Evolutionary conservation across 2,888 invertebrate species (phyloP).

Genomic region (Leptinotarsa haldemani): DNA sequence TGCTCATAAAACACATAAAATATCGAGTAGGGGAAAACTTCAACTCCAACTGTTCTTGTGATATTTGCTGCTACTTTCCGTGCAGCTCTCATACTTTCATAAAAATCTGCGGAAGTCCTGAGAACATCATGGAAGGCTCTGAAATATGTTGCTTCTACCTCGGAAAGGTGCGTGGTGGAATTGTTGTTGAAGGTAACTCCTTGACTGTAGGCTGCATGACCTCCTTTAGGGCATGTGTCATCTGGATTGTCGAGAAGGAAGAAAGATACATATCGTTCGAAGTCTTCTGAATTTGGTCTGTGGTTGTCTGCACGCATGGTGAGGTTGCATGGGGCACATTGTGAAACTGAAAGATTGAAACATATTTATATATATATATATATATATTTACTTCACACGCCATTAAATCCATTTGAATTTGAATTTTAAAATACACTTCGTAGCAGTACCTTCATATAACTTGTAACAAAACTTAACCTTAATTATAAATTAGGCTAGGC

Average conservation of each 20-base stretch:
- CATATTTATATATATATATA: too few relatives aligned
- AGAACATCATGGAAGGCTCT: conserved; percentile 95
- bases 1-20: conserved; percentile 99
- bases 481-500: too few relatives aligned
- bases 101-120: conserved; percentile 91
- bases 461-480: too few relatives aligned
- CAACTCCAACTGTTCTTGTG: conserved; percentile 76
- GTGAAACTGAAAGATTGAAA: conserved; percentile 21
- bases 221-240: conserved; percentile 80
- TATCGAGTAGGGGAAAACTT: conserved; percentile 90
- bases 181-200: conserved; percentile 75
- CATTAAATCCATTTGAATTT: too few relatives aligned
- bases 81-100: conserved; percentile 85
- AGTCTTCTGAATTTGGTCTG: conserved; percentile 74
- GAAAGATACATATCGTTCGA: conserved; percentile 80
- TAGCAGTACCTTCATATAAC: too few relatives aligned
- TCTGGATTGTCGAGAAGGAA: conserved; percentile 88
- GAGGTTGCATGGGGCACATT: conserved; percentile 59
- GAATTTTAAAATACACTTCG: too few relatives aligned
- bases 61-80: conserved; percentile 75
- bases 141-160: conserved; percentile 86
- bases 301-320: conserved; percentile 64
- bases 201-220: conserved; percentile 84
- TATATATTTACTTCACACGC: too few relatives aligned
- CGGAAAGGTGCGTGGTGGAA: conserved; percentile 62